Base-by-base conservation (phyloP, 2,113 vertebrate genomes). In the Spermophilus dauricus region DNA sequence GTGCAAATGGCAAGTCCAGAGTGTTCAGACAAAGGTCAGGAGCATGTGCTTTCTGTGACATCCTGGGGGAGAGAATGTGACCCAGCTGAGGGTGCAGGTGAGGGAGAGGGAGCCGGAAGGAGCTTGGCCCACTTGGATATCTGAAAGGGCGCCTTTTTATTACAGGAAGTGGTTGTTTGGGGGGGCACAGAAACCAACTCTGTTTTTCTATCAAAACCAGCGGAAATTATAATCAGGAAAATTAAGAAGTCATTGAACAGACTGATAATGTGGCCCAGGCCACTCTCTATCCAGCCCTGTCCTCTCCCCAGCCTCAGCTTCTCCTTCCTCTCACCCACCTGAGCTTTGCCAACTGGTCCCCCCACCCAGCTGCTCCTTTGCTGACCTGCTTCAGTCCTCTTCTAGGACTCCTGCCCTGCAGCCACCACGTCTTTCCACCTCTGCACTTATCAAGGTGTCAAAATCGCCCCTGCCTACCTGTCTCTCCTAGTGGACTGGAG, bases 11-110 rank as follows among this genome's bases (percentile, higher is more conserved):
- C 91, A 90, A 69, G 86, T 81, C 48, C 61, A 90, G 91, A 81
- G 76, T 94, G 77, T 95, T 88, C 93, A 22, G 87, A 84, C 30
- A 96, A 94, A 97, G 97, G 93, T 94, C 95, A 93, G n/a, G 77
- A 85, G 72, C 73, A 24, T 78, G 39, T 89, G 39, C 93, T 96
- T 86, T 87, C 86, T 89, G 85, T 75, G 75, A 78, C 67, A 26
- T 10, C 45, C n/a, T n/a, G 22, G 83, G 30, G 65, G 30, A 16
- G 48, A 69, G 53, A 91, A 30, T 30, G 80, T 67, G 42, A 70
- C 20, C 37, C 53, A 88, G 45, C 37, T 6, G 87, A 92, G n/a
- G 45, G 42, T 45, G 16, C 13, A 32, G 28, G 2, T 20, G 42
- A 53, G 80, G 2, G 32, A 80, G 48, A 22, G 3, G n/a, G 69